A percentile compares a stretch with the other conserved stretches of the same genome.
Conservation (phyloP, 2,888 invertebrate species). For the Oscheius sp. region DNA sequence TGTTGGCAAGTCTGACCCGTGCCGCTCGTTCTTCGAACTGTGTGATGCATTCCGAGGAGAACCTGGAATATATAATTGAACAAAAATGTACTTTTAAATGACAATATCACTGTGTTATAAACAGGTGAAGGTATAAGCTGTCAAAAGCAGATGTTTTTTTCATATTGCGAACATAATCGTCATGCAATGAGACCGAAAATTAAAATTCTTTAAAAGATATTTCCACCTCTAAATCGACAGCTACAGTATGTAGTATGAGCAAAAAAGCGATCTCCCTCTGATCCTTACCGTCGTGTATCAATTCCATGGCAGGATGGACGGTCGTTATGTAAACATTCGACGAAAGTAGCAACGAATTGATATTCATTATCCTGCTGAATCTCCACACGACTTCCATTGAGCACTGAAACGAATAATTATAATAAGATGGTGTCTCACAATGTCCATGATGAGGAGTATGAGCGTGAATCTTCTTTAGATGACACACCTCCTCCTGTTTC, state of each 20-base stretch:
- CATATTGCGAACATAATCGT: too few species aligned
- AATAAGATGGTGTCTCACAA: constrained; percentile 40
- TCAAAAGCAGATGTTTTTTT: too few species aligned
- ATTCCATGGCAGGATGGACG: constrained; percentile 45
- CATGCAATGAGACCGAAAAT: too few species aligned
- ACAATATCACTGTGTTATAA: too few species aligned
- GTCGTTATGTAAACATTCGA: constrained; percentile 55
- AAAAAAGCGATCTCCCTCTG: too few species aligned
- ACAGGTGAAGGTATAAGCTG: too few species aligned
- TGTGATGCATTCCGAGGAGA: constrained; percentile 65
- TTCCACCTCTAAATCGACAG: too few species aligned
- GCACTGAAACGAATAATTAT: constrained; percentile 44
- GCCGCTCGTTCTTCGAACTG: constrained; percentile 59
- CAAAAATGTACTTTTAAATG: too few species aligned
- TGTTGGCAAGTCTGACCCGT: constrained; percentile 52
- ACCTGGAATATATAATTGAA: constrained; percentile 40
- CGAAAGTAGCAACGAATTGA: constrained; percentile 59
- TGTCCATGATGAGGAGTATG: constrained; percentile 56
- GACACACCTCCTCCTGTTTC: constrained; percentile 53
- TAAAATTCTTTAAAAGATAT: too few species aligned
- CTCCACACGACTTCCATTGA: constrained; percentile 62
- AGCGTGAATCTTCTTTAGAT: constrained; percentile 51
- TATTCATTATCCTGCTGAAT: constrained; percentile 63
- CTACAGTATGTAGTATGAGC: too few species aligned
- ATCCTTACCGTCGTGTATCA: constrained; percentile 15